Conservation (phyloP, 2,113 vertebrate genomes). For the Nycticebus coucang region DNA sequence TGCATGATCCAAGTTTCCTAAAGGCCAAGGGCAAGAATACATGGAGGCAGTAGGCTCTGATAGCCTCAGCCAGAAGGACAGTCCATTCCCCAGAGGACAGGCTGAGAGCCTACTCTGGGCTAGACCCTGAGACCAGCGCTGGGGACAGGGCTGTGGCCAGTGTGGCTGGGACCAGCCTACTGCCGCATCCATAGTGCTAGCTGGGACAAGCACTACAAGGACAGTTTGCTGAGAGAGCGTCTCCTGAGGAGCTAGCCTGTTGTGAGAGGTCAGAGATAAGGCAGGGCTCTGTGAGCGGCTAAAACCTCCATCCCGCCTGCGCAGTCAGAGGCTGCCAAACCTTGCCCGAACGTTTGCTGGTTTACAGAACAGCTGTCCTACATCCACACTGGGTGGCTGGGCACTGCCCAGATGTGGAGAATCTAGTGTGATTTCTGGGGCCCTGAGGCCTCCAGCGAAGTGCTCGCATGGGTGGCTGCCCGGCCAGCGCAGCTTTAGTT, state of each 20-base stretch:
- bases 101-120: accelerated
- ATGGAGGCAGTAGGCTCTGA: neutral
- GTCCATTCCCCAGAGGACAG: neutral
- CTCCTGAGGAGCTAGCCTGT: neutral
- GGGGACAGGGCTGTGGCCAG: neutral
- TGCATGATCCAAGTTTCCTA: accelerated
- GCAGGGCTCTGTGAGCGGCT: neutral
- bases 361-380: neutral
- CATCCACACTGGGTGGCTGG: accelerated
- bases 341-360: too few relatives aligned
- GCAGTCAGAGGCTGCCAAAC: neutral
- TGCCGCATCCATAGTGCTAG: accelerated
- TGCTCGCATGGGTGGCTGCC: neutral
- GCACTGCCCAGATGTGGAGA: neutral
- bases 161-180: neutral
- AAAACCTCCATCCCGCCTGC: neutral
- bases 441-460: neutral
- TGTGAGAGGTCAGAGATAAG: neutral
- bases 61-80: neutral
- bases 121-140: too few relatives aligned
- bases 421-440: accelerated
- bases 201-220: too few relatives aligned
- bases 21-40: neutral
- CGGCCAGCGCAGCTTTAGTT: neutral
- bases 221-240: neutral